Evolutionary conservation across 2,888 invertebrate species (phyloP), one percentile per base, ranked within the genome.

Genomic region (Drosophila falleni): DNA sequence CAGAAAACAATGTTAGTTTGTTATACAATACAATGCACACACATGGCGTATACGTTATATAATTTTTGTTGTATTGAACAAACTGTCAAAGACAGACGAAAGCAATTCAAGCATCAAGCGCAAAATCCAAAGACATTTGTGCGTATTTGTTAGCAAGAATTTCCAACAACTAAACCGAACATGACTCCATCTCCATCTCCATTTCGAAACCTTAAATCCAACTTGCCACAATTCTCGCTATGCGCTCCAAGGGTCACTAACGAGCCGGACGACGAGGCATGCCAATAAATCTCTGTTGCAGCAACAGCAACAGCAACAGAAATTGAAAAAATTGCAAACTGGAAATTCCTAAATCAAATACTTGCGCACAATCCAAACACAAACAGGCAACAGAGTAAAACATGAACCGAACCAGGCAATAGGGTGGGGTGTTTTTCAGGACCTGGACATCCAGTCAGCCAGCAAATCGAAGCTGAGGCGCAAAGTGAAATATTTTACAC

Each of bases 341-440:
- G 77, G 62, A 82, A 89, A 89, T 89, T 89, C 80, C 86, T 75
- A 86, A 85, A 87, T 89, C 89, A 86, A 89, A 89, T 87, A 86
- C 86, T 83, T 83, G 72, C 65, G 78, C 77, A 69, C 82, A 81
- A 70, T 61, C 64, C 73, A 71, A 71, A 70, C 51, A 76, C 58
- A 70, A 68, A 67, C 64, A 66, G 44, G 56, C 55, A 76, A 61
- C 50, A 47, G 55, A 37, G 59, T 26, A 19, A 29, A 59, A 49
- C 35, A 37, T 23, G 46, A 29, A 37, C 35, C 8, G 33, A 11
- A 37, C 1, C 23, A 42, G 16, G 42, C 0, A 13, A 10, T 8
- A 26, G n/a, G 15, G 4, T 1, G 26, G 26, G n/a, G 31, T 10
- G 67, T 15, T 33, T 11, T 35, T n/a, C 33, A 16, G 67, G 19